Evolutionary conservation across 2,797 vertebrate species (phyloP).

Genomic region (Sebastes elongatus): DNA sequence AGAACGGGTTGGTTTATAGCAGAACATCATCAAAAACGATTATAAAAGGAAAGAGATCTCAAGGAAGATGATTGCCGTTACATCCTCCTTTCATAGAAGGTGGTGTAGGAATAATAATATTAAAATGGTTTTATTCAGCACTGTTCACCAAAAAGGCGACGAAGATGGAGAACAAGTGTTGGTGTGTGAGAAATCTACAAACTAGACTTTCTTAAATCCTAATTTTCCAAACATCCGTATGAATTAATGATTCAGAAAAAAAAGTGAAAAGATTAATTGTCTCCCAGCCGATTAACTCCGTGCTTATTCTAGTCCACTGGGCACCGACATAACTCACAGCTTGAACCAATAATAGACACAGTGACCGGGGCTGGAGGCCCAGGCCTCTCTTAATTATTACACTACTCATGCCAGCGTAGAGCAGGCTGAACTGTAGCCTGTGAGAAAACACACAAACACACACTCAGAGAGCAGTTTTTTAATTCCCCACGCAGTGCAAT

Average conservation of each 20-base stretch:
- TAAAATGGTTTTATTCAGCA: neutral
- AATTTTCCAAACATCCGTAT: conserved; percentile 28
- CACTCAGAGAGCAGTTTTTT: neutral
- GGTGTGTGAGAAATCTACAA: neutral
- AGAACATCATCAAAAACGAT: neutral
- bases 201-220: neutral
- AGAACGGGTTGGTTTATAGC: neutral
- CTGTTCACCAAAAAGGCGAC: neutral
- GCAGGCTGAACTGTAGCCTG: conserved; percentile 30
- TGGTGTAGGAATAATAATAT: neutral
- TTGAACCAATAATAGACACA: conserved; percentile 58
- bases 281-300: conserved; percentile 43
- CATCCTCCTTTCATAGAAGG: neutral
- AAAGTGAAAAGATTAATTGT: conserved; percentile 37
- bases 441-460: conserved; percentile 37
- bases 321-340: conserved; percentile 56
- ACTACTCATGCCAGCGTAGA: conserved; percentile 44
- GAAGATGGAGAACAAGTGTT: neutral
- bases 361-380: conserved; percentile 51
- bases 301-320: conserved; percentile 49
- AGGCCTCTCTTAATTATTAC: conserved; percentile 61
- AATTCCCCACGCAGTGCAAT: conserved; percentile 18
- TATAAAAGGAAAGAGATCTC: conserved; percentile 4
- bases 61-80: neutral
- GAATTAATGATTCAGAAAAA: conserved; percentile 26